Percentiles rank a stretch among this genome's conserved stretches.
Conservation (phyloP, 2,113 vertebrate species). For the Pachycephala philippinensis region DNA sequence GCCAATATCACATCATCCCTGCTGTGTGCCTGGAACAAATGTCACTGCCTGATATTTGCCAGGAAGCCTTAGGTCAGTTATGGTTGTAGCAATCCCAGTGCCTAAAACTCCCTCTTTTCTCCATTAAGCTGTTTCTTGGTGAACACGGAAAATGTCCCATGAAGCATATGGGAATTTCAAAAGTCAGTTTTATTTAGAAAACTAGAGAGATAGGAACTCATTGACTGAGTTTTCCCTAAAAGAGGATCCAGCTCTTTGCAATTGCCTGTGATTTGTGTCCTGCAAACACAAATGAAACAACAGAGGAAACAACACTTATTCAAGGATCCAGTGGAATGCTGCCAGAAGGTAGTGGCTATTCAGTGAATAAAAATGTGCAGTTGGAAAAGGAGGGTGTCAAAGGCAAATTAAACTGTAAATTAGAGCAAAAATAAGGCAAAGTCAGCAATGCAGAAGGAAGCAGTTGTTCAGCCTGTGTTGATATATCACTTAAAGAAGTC, state of each 20-base stretch:
- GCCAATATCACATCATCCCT: constrained; percentile 14
- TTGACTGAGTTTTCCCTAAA: not conserved
- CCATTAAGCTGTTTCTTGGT: not conserved
- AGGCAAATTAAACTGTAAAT: constrained; percentile 22
- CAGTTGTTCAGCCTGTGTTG: not conserved
- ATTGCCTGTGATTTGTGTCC: not conserved
- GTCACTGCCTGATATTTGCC: constrained; percentile 40
- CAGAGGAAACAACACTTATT: not conserved
- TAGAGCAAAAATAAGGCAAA: not conserved
- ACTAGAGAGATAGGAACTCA: not conserved
- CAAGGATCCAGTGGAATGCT: not conserved
- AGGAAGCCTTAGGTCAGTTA: constrained; percentile 14
- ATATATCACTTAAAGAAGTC: not conserved
- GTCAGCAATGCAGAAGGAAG: not conserved
- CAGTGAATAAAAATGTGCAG: not conserved
- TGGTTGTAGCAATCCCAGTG: not conserved
- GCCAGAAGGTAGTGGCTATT: not conserved
- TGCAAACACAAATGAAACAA: not conserved
- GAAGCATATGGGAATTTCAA: not conserved
- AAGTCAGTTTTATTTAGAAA: not conserved
- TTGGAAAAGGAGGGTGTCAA: not conserved
- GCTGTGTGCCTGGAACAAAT: constrained; percentile 56
- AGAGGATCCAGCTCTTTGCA: not conserved
- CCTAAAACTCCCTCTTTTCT: not conserved
- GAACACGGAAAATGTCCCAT: not conserved